Evolutionary conservation across 2,888 invertebrate genomes (phyloP), one percentile per base, ranked within the genome.

Genomic region (Eristalis arbustorum): DNA sequence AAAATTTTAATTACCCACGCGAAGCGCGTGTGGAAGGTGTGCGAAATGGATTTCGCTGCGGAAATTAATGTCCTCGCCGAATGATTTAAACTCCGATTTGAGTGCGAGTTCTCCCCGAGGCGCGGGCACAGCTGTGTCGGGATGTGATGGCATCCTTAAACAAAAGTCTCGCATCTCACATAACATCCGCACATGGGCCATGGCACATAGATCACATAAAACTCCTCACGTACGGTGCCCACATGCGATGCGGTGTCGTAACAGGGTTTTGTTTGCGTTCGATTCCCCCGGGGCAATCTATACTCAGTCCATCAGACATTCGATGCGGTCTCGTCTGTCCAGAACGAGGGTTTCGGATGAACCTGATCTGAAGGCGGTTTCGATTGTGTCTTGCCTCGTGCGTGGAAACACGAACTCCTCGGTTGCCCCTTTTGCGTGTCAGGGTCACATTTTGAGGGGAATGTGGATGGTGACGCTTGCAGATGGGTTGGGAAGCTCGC

Each of bases 1-100:
- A 75, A 56, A 67, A 62, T 75, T 84, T 83, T 67, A 79, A 79
- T 84, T 73, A 64, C 69, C 64, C 75, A 66, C 57, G n/a, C 59
- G 13, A 34, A 42, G 67, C 13, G 42, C 11, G 11, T 18, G 18
- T 8, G n/a, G 14, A 37, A 31, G 13, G 13, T 40, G 11, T 31
- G 25, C 57, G 13, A 34, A 62, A 49, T 61, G 59, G 31, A 49
- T 68, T 76, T 76, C 31, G 18, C 23, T 49, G n/a, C 2, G n/a
- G 31, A 31, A 59, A 22, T 25, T 25, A 25, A 59, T 25, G 59
- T 25, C 25, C 14, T 25, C 49, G 18, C 0, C 49, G 49, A 8
- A 4, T 49, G 49, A 49, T 49, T 49, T 49, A 49, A 49, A 49
- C 18, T 49, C 49, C 31, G 31, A 31, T 31, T 31, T 31, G 31